These are phyloP conservation scores for Nomada ferruginata DNA, from an alignment of 2,888 invertebrate genomes.

Conservation along the genomic window DNA sequence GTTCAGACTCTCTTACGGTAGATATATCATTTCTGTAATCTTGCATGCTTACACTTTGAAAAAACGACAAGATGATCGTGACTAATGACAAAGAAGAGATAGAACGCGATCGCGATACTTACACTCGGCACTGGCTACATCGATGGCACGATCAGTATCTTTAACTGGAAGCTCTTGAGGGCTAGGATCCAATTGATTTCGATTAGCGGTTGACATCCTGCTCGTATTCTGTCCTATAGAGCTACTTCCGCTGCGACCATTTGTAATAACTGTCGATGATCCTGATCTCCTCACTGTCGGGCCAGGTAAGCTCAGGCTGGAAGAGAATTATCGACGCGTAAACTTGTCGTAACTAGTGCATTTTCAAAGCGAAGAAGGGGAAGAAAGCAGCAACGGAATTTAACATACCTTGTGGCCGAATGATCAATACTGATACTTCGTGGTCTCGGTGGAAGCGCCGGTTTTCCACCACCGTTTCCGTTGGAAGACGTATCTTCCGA, in stretches of 20 bases:
- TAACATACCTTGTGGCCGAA: constrained; percentile 76
- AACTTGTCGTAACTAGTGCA: not conserved
- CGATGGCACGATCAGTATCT: constrained; percentile 83
- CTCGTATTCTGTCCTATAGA: constrained; percentile 73
- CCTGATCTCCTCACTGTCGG: constrained; percentile 78
- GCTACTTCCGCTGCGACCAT: constrained; percentile 73
- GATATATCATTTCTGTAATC: constrained; percentile 37
- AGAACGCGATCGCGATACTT: constrained; percentile 73
- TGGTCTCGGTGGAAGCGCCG: constrained; percentile 88
- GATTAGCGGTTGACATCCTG: constrained; percentile 74
- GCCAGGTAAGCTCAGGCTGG: constrained; percentile 76
- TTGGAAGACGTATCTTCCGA: constrained; percentile 88
- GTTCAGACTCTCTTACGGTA: constrained; percentile 17
- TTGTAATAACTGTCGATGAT: constrained; percentile 77
- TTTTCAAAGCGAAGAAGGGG: not conserved
- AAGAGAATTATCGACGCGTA: not conserved
- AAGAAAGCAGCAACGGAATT: too few species aligned
- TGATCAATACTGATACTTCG: constrained; percentile 88
- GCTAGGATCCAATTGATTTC: constrained; percentile 81
- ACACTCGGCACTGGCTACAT: constrained; percentile 85
- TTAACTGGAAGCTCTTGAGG: constrained; percentile 83
- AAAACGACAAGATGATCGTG: constrained; percentile 47
- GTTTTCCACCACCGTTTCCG: constrained; percentile 85
- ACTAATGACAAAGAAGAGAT: constrained; percentile 28
- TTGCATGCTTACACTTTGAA: constrained; percentile 58